phyloP scores from a whole-genome alignment of 2,113 vertebrate genomes.

The Corythaixoides concolor region DNA sequence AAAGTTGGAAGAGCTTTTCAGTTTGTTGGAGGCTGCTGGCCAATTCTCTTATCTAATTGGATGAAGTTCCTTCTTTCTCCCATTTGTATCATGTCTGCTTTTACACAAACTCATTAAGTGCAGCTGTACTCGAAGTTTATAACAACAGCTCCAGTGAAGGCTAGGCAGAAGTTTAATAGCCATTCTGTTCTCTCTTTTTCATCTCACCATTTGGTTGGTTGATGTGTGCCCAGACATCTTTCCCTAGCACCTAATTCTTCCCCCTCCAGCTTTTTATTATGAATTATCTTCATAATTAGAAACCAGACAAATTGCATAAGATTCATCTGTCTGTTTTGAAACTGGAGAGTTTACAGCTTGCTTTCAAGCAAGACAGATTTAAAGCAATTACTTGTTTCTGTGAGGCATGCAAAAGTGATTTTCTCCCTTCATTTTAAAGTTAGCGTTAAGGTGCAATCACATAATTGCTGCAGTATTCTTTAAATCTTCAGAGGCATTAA shows the following conservation, averaged over 20 bases:
- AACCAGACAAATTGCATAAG: not conserved
- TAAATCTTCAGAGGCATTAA: not conserved
- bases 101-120: constrained; percentile 69
- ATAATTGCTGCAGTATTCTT: not conserved
- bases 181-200: not conserved
- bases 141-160: constrained; percentile 43
- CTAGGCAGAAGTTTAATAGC: constrained; percentile 21
- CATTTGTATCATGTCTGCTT: constrained; percentile 52
- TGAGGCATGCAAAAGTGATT: not conserved
- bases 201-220: constrained; percentile 32
- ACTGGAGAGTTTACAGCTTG: not conserved
- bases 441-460: not conserved
- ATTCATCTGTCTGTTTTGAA: constrained; percentile 27
- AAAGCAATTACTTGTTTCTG: constrained; percentile 20
- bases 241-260: constrained; percentile 24
- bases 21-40: constrained; percentile 54
- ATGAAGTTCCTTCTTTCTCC: constrained; percentile 55
- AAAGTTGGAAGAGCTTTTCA: constrained; percentile 63
- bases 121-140: constrained; percentile 59
- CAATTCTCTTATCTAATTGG: constrained; percentile 65
- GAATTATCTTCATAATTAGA: not conserved
- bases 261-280: not conserved
- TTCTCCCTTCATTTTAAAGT: constrained; percentile 1
- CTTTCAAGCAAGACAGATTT: constrained; percentile 38
- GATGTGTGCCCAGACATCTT: not conserved